Evolutionary conservation across 2,113 vertebrate species (phyloP).

Genomic region (Ammodytes marinus): DNA sequence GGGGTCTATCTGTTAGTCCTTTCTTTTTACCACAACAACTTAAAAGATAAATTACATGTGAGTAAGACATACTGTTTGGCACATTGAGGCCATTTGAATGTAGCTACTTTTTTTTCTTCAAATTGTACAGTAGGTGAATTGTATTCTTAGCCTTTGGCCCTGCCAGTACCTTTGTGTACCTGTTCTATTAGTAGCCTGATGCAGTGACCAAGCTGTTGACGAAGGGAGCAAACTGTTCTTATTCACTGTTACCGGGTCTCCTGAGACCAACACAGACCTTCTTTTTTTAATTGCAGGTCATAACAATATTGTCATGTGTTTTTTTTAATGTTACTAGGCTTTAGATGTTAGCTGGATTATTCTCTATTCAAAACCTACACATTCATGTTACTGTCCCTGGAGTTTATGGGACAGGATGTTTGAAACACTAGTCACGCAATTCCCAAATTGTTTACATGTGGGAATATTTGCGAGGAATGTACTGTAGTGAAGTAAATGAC

Average conservation of each 20-base stretch:
- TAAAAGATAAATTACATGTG: constrained; percentile 44
- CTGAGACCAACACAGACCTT: constrained; percentile 47
- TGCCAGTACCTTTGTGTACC: constrained; percentile 55
- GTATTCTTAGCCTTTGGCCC: constrained; percentile 34
- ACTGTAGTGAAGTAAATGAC: constrained; percentile 47
- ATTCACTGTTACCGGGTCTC: constrained; percentile 63
- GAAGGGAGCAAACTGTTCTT: constrained; percentile 43
- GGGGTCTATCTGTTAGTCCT: constrained; percentile 42
- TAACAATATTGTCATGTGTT: constrained; percentile 30
- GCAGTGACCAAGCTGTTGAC: constrained; percentile 35
- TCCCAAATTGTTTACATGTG: constrained; percentile 59
- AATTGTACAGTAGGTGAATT: constrained; percentile 43
- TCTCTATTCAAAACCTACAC: constrained; percentile 1
- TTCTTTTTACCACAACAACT: constrained; percentile 41
- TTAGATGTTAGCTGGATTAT: constrained; percentile 2
- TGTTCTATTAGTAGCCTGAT: constrained; percentile 27
- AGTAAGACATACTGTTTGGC: constrained; percentile 63
- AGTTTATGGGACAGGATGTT: constrained; percentile 47
- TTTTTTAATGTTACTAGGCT: constrained; percentile 23
- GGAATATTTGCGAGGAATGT: constrained; percentile 62
- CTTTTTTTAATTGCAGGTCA: constrained; percentile 21
- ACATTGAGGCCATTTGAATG: constrained; percentile 82
- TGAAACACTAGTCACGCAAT: constrained; percentile 70
- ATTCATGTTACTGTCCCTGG: constrained; percentile 14
- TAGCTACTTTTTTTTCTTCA: constrained; percentile 55